phyloP scores from a whole-genome alignment of 2,797 vertebrate species.

The Hippocampus kuda region DNA sequence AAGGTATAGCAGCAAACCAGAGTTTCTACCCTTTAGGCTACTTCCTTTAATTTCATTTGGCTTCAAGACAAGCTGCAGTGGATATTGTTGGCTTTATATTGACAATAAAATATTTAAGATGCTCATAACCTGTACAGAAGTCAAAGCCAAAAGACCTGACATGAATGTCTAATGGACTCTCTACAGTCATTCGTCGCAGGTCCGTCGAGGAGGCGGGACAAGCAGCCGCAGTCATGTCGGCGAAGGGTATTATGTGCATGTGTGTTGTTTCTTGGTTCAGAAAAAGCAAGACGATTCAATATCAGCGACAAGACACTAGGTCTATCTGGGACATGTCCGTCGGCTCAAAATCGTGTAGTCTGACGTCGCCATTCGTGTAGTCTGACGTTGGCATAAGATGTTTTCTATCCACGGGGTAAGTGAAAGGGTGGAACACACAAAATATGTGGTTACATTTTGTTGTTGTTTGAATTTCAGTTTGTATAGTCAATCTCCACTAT shows the following conservation, averaged over 20 bases:
- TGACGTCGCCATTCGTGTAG: too few relatives aligned
- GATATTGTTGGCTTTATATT: constrained; percentile 1
- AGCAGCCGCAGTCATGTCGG: too few relatives aligned
- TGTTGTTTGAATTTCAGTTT: too few relatives aligned
- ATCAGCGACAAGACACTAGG: too few relatives aligned
- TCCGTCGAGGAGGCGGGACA: too few relatives aligned
- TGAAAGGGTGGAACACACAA: neutral
- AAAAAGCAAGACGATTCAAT: too few relatives aligned
- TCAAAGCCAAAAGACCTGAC: neutral
- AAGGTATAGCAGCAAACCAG: neutral
- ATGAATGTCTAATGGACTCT: neutral
- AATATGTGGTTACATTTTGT: neutral
- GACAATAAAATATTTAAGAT: constrained; percentile 16
- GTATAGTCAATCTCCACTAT: too few relatives aligned
- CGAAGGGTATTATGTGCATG: too few relatives aligned
- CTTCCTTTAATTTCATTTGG: neutral
- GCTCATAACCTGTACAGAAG: constrained; percentile 22
- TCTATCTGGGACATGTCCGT: too few relatives aligned
- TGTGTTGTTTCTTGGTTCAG: too few relatives aligned
- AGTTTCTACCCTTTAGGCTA: neutral
- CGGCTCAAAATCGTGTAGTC: too few relatives aligned
- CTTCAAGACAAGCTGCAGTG: neutral
- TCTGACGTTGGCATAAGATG: neutral
- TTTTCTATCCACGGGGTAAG: neutral
- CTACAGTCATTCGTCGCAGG: too few relatives aligned